A percentile compares a stretch with the other conserved stretches of the same genome.
These are phyloP conservation scores for Suricata suricatta DNA, from an alignment of 2,113 vertebrate species.

Conservation along the genomic window DNA sequence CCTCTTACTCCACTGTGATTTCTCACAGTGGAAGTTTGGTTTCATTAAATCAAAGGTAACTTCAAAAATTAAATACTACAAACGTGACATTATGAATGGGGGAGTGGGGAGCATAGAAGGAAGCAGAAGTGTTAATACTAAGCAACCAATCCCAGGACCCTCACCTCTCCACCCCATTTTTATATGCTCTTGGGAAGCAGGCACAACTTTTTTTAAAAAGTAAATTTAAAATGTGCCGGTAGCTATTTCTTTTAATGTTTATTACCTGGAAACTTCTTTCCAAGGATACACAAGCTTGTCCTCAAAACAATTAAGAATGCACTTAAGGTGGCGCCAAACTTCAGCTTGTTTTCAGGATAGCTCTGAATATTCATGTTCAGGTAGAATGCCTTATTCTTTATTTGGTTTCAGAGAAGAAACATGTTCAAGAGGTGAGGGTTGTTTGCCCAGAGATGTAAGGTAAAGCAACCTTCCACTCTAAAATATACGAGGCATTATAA, in stretches of 20 bases:
- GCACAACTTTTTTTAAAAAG: background rate
- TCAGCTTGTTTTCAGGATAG: background rate
- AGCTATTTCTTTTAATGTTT: background rate
- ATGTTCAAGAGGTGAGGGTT: background rate
- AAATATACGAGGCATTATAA: background rate
- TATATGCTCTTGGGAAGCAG: background rate
- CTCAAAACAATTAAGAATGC: background rate
- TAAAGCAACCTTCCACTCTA: background rate
- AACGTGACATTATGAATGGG: background rate
- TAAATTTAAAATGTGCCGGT: background rate
- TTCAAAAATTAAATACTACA: background rate
- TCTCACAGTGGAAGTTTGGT: background rate
- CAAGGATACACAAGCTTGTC: background rate
- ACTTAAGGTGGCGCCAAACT: background rate
- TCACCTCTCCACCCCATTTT: background rate
- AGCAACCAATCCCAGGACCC: background rate
- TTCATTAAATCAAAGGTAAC: background rate
- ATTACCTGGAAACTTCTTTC: background rate
- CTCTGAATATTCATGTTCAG: background rate
- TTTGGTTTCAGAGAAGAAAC: background rate
- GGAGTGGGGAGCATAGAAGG: background rate
- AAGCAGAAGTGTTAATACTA: background rate
- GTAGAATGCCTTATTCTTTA: background rate
- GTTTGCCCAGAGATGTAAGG: background rate
- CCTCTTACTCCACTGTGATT: background rate